Percentiles rank a stretch among this genome's conserved stretches.
These are phyloP conservation scores for Motacilla tschutschensis DNA, from an alignment of 2,113 vertebrate species.

Conservation along the genomic window DNA sequence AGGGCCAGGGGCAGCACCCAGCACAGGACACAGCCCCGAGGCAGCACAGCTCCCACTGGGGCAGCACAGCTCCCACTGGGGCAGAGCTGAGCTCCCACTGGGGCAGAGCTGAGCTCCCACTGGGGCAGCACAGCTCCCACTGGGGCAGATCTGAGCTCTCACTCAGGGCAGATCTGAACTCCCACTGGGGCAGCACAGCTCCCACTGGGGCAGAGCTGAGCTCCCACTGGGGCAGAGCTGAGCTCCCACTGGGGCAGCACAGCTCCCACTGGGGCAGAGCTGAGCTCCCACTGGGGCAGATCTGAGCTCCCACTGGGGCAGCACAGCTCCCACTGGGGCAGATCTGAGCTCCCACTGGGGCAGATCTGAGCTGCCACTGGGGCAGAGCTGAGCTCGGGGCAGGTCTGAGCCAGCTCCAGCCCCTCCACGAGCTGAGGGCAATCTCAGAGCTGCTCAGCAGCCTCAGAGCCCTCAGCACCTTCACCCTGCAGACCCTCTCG, in stretches of 20 bases:
- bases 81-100: rapidly evolving
- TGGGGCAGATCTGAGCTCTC: no score
- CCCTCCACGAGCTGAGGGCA: background rate
- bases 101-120: background rate
- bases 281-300: no score
- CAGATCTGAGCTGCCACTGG: no score
- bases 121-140: background rate
- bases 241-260: no score
- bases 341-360: no score
- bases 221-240: rapidly evolving
- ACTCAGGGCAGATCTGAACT: no score
- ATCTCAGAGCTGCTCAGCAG: background rate
- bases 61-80: background rate
- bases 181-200: rapidly evolving
- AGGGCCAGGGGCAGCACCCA: background rate
- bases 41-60: background rate
- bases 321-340: no score
- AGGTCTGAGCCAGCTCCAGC: background rate
- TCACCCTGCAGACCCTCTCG: rapidly evolving
- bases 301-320: no score
- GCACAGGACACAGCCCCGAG: rapidly evolving
- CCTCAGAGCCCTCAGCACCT: background rate
- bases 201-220: rapidly evolving
- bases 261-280: no score
- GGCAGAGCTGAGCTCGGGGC: rapidly evolving